Conservation (phyloP, 2,888 invertebrate species). For the Scaptomyza parva region DNA sequence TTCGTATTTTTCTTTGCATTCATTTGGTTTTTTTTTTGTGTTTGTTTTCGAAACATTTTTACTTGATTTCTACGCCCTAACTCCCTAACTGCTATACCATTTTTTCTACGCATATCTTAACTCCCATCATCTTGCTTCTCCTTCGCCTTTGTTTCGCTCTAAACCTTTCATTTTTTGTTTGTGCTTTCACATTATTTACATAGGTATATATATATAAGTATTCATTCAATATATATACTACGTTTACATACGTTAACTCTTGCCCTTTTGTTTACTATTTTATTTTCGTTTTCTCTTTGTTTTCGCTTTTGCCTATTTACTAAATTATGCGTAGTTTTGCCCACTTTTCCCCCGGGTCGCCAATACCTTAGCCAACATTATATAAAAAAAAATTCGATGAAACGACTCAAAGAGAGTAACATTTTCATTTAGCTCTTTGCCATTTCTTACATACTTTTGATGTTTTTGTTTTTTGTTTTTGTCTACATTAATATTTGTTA, state of each 20-base stretch:
- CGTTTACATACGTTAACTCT: slow-evolving; percentile 4
- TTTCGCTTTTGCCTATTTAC: slow-evolving; percentile 30
- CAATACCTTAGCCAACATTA: slow-evolving; percentile 26
- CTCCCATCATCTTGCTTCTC: background rate
- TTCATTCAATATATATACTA: background rate
- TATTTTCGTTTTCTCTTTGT: slow-evolving; percentile 3
- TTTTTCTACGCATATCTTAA: slow-evolving; percentile 33
- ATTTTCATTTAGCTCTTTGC: slow-evolving; percentile 12
- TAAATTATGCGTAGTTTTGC: slow-evolving; percentile 74
- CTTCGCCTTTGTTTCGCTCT: background rate
- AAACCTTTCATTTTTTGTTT: no score
- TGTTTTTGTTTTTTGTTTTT: slow-evolving; percentile 5
- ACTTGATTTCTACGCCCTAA: slow-evolving; percentile 13
- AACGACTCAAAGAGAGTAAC: slow-evolving; percentile 19
- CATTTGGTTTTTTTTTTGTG: background rate
- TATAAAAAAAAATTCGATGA: slow-evolving; percentile 9
- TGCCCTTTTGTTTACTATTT: slow-evolving; percentile 4
- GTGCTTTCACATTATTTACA: slow-evolving; percentile 42
- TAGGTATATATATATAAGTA: slow-evolving; percentile 1
- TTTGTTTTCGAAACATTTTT: slow-evolving; percentile 22
- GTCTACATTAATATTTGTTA: no score
- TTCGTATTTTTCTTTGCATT: background rate
- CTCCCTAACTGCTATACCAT: slow-evolving; percentile 8
- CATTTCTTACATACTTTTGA: slow-evolving; percentile 13
- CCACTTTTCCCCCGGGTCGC: slow-evolving; percentile 55